Evolutionary conservation across 2,888 invertebrate genomes (phyloP), one percentile per base, ranked within the genome.

Genomic region (Allolobophora icterica): DNA sequence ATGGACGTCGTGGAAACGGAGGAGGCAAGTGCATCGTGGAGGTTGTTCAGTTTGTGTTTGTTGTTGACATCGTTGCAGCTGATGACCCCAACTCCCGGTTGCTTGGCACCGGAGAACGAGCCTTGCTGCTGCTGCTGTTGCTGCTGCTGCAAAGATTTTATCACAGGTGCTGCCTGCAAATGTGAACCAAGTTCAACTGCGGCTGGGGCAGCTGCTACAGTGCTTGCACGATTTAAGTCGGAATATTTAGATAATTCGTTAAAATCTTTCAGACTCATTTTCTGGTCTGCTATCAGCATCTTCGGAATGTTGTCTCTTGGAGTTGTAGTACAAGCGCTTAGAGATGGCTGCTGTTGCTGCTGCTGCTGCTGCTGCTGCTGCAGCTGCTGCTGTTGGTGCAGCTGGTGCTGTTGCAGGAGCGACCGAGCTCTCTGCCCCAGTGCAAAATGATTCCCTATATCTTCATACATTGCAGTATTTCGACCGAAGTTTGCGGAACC

Each of bases 261-360:
- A 71, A 71, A n/a, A 71, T 71, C 71, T 71, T 30, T 71, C 71
- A 71, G 71, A n/a, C 11, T 71, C 71, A 71, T 71, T 71, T 71
- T 71, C 71, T 71, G 71, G 13, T 71, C 71, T 71, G 71, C n/a
- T 11, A n/a, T n/a, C 71, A 71, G 71, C 71, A 71, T 71, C 71
- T 71, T 71, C 71, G 71, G 71, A 71, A 71, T 71, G 71, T 71
- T 71, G 71, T 71, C 71, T n/a, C 71, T 71, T 71, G 71, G 71
- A 71, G 30, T 71, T 2, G n/a, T n/a, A 8, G 71, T n/a, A 13
- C 71, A 71, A n/a, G n/a, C 71, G 71, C 38, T 87, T 33, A 19
- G 35, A 35, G 34, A 84, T 17, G 34, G 19, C 87, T 34, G 34
- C 35, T 34, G 38, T 1, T 34, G 34, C 15, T 84, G 84, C 21